Evolutionary conservation across 2,888 invertebrate genomes (phyloP).

Genomic region (Coleophora deauratella): DNA sequence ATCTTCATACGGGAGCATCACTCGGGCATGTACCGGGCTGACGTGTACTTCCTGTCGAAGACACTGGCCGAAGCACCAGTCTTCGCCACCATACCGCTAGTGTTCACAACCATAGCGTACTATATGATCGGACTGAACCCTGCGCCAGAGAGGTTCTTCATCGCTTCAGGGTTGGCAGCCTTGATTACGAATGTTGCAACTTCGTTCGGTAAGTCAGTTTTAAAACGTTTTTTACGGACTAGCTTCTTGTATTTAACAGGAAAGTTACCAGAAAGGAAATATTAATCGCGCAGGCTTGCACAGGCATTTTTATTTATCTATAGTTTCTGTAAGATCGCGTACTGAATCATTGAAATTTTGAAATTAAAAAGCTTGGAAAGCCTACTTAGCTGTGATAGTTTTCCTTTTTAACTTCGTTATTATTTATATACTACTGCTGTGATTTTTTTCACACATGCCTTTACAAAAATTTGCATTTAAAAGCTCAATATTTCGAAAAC

Average conservation of each 20-base stretch:
- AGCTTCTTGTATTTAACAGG: not conserved
- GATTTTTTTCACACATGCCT: too few relatives aligned
- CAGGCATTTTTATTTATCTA: too few relatives aligned
- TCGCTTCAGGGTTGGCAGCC: slow-evolving; percentile 81
- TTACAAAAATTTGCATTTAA: too few relatives aligned
- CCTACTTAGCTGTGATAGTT: too few relatives aligned
- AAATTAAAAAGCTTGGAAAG: too few relatives aligned
- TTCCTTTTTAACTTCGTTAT: too few relatives aligned
- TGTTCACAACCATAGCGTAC: slow-evolving; percentile 89
- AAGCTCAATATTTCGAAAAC: too few relatives aligned
- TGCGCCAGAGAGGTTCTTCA: slow-evolving; percentile 79
- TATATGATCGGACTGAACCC: slow-evolving; percentile 91
- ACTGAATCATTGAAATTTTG: too few relatives aligned
- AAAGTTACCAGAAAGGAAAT: too few relatives aligned
- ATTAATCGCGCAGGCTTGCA: too few relatives aligned
- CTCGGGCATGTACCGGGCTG: slow-evolving; percentile 92
- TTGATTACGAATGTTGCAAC: slow-evolving; percentile 92
- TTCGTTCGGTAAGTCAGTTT: slow-evolving; percentile 84
- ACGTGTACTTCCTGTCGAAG: slow-evolving; percentile 93
- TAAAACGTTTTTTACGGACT: slow-evolving; percentile 1
- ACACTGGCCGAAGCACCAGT: slow-evolving; percentile 92
- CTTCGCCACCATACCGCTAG: slow-evolving; percentile 85
- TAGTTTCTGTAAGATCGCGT: too few relatives aligned
- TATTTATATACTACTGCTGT: too few relatives aligned
- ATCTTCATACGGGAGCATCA: slow-evolving; percentile 91